phyloP scores from a whole-genome alignment of 1,140 invertebrate genomes.

The Drosophila mauritiana region DNA sequence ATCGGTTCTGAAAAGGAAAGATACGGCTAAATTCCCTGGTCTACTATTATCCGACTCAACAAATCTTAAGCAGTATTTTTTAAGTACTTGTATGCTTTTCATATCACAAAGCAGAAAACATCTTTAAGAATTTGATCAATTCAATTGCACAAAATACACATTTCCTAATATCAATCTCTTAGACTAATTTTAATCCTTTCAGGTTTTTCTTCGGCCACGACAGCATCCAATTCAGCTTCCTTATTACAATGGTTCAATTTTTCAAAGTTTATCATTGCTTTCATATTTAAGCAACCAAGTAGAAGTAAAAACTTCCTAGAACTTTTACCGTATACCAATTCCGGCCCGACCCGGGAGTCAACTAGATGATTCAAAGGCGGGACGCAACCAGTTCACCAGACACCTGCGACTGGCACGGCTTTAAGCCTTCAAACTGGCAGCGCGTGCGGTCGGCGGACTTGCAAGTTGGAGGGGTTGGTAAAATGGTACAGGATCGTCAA shows the following conservation, averaged over 20 bases:
- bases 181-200: too few species aligned
- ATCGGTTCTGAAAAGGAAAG: neutral
- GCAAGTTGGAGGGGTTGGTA: neutral
- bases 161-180: too few species aligned
- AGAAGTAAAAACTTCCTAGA: too few species aligned
- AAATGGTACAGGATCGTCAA: neutral
- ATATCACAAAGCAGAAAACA: neutral
- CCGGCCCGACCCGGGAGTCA: neutral
- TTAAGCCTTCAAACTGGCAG: conserved; percentile 34
- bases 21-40: neutral
- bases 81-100: neutral
- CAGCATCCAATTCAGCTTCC: too few species aligned
- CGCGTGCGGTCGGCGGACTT: conserved; percentile 53
- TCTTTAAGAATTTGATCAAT: neutral
- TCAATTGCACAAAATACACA: neutral
- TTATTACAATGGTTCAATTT: too few species aligned
- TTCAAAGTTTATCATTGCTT: too few species aligned
- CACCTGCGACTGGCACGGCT: conserved; percentile 59
- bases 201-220: too few species aligned
- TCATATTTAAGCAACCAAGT: too few species aligned
- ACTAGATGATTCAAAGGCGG: conserved; percentile 62
- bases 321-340: too few species aligned
- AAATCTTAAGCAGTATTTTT: conserved; percentile 10
- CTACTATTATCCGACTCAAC: neutral
- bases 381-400: conserved; percentile 68